phyloP scores from a whole-genome alignment of 2,113 vertebrate genomes.

The Tretioscincus oriximinensis region DNA sequence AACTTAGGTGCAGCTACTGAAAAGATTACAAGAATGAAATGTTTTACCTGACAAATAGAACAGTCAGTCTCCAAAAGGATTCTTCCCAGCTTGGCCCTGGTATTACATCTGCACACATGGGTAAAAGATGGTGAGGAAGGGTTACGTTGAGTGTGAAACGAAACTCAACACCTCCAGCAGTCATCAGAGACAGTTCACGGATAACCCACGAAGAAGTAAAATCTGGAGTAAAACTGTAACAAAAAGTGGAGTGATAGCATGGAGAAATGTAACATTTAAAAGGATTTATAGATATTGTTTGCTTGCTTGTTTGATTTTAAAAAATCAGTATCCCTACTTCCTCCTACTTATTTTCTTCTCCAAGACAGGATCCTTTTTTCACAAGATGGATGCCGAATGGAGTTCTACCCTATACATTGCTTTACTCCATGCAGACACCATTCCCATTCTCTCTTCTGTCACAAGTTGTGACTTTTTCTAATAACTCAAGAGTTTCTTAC shows the following conservation, averaged over 20 bases:
- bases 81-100: slow-evolving; percentile 98
- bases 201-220: slow-evolving; percentile 98
- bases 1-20: too few relatives aligned
- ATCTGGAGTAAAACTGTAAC: slow-evolving; percentile 92
- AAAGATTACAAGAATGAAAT: neutral
- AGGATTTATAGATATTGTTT: neutral
- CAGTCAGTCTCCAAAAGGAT: slow-evolving; percentile 91
- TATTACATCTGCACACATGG: slow-evolving; percentile 91
- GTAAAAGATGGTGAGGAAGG: slow-evolving; percentile 93
- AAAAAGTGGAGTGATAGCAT: neutral
- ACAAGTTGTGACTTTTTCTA: neutral
- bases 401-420: too few relatives aligned
- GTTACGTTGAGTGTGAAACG: slow-evolving; percentile 94
- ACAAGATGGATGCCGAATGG: neutral
- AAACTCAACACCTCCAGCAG: slow-evolving; percentile 84
- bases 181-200: slow-evolving; percentile 88
- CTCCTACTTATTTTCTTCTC: neutral
- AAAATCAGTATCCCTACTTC: neutral
- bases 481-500: neutral
- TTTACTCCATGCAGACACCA: neutral
- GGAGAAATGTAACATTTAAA: neutral
- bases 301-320: neutral
- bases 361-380: neutral
- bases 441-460: too few relatives aligned
- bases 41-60: slow-evolving; percentile 89